Conservation (phyloP, 2,113 vertebrate species). For the Lasiurus borealis region DNA sequence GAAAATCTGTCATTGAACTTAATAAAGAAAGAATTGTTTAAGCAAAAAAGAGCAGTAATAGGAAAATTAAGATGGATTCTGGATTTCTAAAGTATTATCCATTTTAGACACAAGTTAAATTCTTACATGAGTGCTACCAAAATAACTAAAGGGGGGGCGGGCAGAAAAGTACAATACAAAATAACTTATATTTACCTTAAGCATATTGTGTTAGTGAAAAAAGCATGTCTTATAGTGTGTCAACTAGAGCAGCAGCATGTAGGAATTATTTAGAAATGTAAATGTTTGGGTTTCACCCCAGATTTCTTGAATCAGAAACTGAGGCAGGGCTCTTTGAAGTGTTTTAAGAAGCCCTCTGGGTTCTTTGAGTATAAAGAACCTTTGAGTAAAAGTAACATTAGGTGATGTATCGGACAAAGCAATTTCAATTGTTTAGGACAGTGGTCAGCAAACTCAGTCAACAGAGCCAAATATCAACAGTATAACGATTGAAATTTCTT, state of each 20-base stretch:
- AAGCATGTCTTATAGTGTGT: background rate
- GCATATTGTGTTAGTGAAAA: background rate
- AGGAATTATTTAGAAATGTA: background rate
- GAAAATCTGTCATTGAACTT: background rate
- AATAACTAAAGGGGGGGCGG: background rate
- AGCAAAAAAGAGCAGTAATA: background rate
- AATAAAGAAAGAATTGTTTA: background rate
- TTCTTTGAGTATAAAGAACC: background rate
- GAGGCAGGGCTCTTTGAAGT: background rate
- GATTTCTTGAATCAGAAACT: background rate
- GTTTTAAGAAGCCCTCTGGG: background rate
- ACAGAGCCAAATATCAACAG: no score
- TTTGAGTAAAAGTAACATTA: background rate
- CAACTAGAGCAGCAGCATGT: background rate
- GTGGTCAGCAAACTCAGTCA: no score
- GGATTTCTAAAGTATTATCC: background rate
- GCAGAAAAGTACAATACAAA: background rate
- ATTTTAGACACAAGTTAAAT: background rate
- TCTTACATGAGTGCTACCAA: background rate
- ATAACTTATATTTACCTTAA: background rate
- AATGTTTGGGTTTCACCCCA: background rate
- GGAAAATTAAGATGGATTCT: background rate
- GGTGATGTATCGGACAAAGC: rapidly evolving
- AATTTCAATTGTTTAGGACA: background rate
- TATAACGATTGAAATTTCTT: no score